These are phyloP conservation scores for Fulica atra DNA, from an alignment of 2,113 vertebrate genomes.

Conservation along the genomic window DNA sequence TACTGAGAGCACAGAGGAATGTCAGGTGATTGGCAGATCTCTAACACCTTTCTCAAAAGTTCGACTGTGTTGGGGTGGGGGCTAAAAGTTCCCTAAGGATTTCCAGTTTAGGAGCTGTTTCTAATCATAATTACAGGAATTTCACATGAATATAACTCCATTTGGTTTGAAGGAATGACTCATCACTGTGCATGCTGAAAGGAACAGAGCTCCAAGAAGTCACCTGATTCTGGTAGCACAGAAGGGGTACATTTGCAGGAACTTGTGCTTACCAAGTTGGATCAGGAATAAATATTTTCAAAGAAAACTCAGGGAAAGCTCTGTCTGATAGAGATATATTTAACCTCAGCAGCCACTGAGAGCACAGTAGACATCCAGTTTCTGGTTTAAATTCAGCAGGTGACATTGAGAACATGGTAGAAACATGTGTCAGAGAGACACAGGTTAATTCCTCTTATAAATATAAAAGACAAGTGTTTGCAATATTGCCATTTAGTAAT, in stretches of 20 bases:
- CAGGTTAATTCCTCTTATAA: background rate
- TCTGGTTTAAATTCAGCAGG: background rate
- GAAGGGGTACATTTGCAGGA: background rate
- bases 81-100: background rate
- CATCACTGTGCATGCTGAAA: background rate
- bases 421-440: background rate
- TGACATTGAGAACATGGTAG: background rate
- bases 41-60: background rate
- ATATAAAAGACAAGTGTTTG: accelerated
- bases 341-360: background rate
- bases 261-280: background rate
- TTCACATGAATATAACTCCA: background rate
- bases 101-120: background rate
- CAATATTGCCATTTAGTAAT: background rate
- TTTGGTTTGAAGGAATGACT: background rate
- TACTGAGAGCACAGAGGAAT: background rate
- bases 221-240: background rate
- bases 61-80: background rate
- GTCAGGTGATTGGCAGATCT: background rate
- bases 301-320: background rate
- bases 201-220: background rate
- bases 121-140: background rate
- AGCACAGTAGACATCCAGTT: background rate
- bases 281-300: background rate
- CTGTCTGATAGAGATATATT: background rate